Percentiles rank a stretch among this genome's conserved stretches.
Conservation (phyloP, 2,113 vertebrate genomes). For the Zeus faber region DNA sequence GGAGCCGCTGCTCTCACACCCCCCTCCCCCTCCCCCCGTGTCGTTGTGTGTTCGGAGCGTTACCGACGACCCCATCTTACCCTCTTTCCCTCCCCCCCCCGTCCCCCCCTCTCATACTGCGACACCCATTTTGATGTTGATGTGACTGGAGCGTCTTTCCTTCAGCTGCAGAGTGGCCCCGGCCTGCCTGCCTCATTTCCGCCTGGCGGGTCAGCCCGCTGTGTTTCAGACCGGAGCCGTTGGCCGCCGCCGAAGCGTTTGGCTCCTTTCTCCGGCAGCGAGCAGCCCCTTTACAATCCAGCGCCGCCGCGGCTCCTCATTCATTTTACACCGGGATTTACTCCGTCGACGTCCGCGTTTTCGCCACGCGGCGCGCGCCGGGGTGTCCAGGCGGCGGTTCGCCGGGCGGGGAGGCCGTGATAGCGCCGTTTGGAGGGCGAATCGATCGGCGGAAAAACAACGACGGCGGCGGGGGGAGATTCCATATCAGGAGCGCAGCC, state of each 20-base stretch:
- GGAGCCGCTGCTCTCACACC: too few species aligned
- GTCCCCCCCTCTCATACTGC: slow-evolving; percentile 40
- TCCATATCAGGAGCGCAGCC: slow-evolving; percentile 76
- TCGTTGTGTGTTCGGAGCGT: background rate
- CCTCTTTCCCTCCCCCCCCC: too few species aligned
- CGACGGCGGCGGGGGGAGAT: slow-evolving; percentile 73
- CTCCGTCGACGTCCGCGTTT: slow-evolving; percentile 38
- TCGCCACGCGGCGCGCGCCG: slow-evolving; percentile 58
- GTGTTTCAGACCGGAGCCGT: slow-evolving; percentile 89
- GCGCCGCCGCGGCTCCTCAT: slow-evolving; percentile 80
- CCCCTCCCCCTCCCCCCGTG: too few species aligned
- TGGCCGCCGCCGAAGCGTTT: slow-evolving; percentile 90
- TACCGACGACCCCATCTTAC: background rate
- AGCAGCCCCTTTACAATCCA: slow-evolving; percentile 85
- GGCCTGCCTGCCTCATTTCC: slow-evolving; percentile 85
- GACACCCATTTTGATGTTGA: slow-evolving; percentile 63
- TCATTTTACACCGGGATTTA: slow-evolving; percentile 62
- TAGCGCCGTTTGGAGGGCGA: slow-evolving; percentile 63
- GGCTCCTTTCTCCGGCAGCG: slow-evolving; percentile 90
- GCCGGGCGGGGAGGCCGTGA: slow-evolving; percentile 58
- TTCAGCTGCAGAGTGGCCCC: slow-evolving; percentile 61
- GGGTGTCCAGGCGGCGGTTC: slow-evolving; percentile 61
- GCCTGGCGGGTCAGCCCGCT: slow-evolving; percentile 84
- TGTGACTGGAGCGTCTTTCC: slow-evolving; percentile 44
- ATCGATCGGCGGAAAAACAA: slow-evolving; percentile 65